Evolutionary conservation across 2,113 vertebrate genomes (phyloP).

Genomic region (Centropristis striata): DNA sequence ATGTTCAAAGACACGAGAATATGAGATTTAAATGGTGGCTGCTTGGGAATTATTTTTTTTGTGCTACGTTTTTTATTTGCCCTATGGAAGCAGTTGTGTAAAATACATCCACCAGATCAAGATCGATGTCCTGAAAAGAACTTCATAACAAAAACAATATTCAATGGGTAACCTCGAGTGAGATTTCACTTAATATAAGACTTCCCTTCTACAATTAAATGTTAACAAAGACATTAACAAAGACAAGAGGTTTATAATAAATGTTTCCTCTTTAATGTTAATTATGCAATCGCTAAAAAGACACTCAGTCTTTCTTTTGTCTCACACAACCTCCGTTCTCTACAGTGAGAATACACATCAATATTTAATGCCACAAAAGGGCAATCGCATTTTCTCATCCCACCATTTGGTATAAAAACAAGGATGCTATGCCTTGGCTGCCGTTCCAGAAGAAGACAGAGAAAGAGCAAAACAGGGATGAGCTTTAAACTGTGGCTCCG

Average conservation of each 20-base stretch:
- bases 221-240: background rate
- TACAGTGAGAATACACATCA: constrained; percentile 39
- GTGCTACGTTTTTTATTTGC: background rate
- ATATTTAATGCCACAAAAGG: constrained; percentile 66
- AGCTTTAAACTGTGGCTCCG: constrained; percentile 71
- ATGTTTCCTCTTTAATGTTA: background rate
- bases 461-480: constrained; percentile 71
- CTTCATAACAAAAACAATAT: background rate
- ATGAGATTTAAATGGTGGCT: background rate
- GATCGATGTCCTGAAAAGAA: background rate
- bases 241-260: background rate
- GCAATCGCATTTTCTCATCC: constrained; percentile 44
- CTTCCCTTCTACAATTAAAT: background rate
- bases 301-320: constrained; percentile 2
- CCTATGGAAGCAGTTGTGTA: background rate
- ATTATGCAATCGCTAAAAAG: background rate
- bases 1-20: background rate
- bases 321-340: background rate
- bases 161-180: background rate
- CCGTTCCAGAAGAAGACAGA: constrained; percentile 52
- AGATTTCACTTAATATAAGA: background rate
- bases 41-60: too few species aligned
- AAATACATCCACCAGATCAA: background rate
- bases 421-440: constrained; percentile 46
- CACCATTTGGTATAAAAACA: constrained; percentile 56